Evolutionary conservation across 2,888 invertebrate species (phyloP), one percentile per base, ranked within the genome.

Genomic region (Meganola albula): DNA sequence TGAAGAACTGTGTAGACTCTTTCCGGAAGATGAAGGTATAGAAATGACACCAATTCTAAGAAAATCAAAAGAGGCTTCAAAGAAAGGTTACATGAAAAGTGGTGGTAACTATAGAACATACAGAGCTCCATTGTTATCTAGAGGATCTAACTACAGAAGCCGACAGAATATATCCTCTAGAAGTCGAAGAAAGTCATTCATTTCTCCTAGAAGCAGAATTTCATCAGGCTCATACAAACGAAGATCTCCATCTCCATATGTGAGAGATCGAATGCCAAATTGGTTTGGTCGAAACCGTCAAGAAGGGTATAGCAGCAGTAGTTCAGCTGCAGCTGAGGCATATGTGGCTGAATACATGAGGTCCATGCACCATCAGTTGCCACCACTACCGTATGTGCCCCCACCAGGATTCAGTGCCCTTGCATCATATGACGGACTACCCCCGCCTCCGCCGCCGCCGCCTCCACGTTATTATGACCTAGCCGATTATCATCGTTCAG

Each of bases 1-100:
- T 10, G 96, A 96, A 73, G 96, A 97, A 71, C 83, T 99, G 37
- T 99, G 97, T 67, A 90, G 97, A 39, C 83, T 98, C 26, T 99
- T 99, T 76, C 94, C 97, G 2, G 93, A 96, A 75, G 99, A 99
- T 76, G 93, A 95, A 49, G 92, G 92, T 47, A 92, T 96, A 57
- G 96, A 97, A 82, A 90, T 97, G 88, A 94, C 94, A 10, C 93
- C 95, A 10, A 93, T 96, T 51, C 75, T 97, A 46, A 89, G 94
- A 44, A 92, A 94, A 67, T 93, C 95, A 2, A 95, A 95, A 74
- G 94, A 95, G 73, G 90, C 93, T 10, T 91, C 94, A 0, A 92
- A 93, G 57, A 88, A 89, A 66, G 85, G 85, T 10, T 79, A 85
- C 61, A 53, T 84, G 50, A 86, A 90, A 67, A 82, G 80, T 66